Evolutionary conservation across 1,140 invertebrate species (phyloP), one percentile per base, ranked within the genome.

Genomic region (Tribolium castaneum): DNA sequence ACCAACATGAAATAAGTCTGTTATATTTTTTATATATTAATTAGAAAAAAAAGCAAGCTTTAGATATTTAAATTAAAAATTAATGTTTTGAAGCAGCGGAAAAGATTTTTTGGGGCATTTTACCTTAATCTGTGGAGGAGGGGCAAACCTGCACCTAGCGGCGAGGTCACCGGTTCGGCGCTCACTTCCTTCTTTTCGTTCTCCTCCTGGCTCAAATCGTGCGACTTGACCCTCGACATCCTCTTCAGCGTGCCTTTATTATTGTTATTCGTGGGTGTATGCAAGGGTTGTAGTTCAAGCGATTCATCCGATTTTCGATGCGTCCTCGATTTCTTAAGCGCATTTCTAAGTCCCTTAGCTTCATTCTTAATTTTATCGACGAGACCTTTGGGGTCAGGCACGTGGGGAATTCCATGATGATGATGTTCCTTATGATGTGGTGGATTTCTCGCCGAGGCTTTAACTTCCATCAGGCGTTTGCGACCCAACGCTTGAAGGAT

Each of bases 401-500:
- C 70, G 45, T 77, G 52, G 7, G 59, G 35, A 25, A 76, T 56
- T 7, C 70, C 70, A 45, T 82, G 79, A 12, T 78, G 49, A 56
- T 83, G 81, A 14, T 84, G 80, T 3, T 83, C 79, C 70, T 86
- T 85, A 13, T 82, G 82, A 59, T 84, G 79, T 2, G 80, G 86
- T 85, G 88, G 82, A 84, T 89, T 82, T 86, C 89, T 1, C 85
- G 84, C 80, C 45, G 83, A 82, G 66, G 85, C 70, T 30, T 91
- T 88, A 2, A 93, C 96, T 86, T 97, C 96, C 91, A 95, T 95
- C n/a, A 97, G 87, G 0, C 96, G 89, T 82, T 96, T 97, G 19
- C 94, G 89, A 0, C 96, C 96, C 1, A 97, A 88, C 10, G 92
- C 95, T 84, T 97, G 95, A 1, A 97, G 88, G 70, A 97, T 97